Evolutionary conservation across 2,888 invertebrate species (phyloP).

Genomic region (Drosophila mayaguana): DNA sequence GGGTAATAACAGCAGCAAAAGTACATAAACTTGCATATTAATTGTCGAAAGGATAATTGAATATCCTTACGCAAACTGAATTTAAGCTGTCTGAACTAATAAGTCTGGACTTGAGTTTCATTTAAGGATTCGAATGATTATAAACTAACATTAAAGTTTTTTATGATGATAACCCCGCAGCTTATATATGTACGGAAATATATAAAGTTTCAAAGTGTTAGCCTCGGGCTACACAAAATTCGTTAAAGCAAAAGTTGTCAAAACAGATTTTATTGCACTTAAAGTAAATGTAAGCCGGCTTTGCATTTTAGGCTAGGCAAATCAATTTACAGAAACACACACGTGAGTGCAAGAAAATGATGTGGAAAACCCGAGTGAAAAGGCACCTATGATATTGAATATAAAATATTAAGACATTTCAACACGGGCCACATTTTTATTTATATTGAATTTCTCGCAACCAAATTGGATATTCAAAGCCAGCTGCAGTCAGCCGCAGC

Average conservation of each 20-base stretch:
- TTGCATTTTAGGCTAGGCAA: background rate
- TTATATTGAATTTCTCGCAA: conserved; percentile 39
- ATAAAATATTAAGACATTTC: conserved; percentile 28
- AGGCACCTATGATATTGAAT: conserved; percentile 26
- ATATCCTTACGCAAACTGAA: background rate
- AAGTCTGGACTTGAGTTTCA: background rate
- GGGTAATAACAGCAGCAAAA: background rate
- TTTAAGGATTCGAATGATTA: too few relatives aligned
- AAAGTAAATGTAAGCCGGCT: background rate
- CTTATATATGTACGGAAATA: background rate
- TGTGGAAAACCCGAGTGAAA: background rate
- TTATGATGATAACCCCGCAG: background rate
- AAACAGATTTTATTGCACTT: background rate
- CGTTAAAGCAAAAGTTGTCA: conserved; percentile 31
- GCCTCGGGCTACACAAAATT: background rate
- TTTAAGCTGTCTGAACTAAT: background rate
- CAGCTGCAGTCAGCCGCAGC: conserved; percentile 27
- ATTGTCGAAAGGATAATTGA: background rate
- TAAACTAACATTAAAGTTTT: background rate
- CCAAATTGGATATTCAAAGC: conserved; percentile 57
- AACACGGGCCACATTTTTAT: conserved; percentile 7
- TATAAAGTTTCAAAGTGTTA: background rate
- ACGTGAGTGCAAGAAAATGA: background rate
- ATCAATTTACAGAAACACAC: background rate
- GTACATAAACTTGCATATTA: background rate